These are phyloP conservation scores for Orius laevigatus DNA, from an alignment of 1,140 invertebrate genomes.

Conservation along the genomic window DNA sequence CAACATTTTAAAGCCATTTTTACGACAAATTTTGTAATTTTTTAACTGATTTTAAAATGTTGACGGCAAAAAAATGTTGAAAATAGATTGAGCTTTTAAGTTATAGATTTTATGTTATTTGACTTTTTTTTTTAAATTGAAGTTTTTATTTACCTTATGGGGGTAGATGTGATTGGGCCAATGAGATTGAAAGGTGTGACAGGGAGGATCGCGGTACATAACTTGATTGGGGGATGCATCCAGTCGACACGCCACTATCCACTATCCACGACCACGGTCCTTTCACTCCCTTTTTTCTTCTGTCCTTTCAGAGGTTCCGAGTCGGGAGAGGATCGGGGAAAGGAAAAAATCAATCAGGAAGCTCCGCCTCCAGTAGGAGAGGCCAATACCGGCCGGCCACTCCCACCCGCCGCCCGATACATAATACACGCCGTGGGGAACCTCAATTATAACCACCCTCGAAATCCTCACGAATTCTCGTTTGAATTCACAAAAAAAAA, in stretches of 20 bases:
- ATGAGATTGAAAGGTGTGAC: constrained; percentile 17
- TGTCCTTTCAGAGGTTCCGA: neutral
- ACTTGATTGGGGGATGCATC: neutral
- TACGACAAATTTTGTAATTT: too few species aligned
- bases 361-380: constrained; percentile 3
- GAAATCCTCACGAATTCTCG: constrained; percentile 1
- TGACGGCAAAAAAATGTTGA: too few species aligned
- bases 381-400: constrained; percentile 8
- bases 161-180: constrained; percentile 20
- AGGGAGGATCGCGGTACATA: constrained; percentile 15
- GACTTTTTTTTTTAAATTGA: too few species aligned
- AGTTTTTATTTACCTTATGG: constrained; percentile 20
- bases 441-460: neutral
- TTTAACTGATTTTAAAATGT: too few species aligned
- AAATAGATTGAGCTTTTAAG: too few species aligned
- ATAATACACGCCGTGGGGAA: constrained; percentile 15
- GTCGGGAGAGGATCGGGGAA: too few species aligned
- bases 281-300: constrained; percentile 1
- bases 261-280: constrained; percentile 3
- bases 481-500: constrained; percentile 5
- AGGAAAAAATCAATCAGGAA: too few species aligned
- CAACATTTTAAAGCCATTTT: too few species aligned
- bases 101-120: too few species aligned
- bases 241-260: neutral
- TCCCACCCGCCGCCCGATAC: constrained; percentile 12